Base-by-base conservation (phyloP, 1,140 invertebrate genomes). In the Magallana angulata region DNA sequence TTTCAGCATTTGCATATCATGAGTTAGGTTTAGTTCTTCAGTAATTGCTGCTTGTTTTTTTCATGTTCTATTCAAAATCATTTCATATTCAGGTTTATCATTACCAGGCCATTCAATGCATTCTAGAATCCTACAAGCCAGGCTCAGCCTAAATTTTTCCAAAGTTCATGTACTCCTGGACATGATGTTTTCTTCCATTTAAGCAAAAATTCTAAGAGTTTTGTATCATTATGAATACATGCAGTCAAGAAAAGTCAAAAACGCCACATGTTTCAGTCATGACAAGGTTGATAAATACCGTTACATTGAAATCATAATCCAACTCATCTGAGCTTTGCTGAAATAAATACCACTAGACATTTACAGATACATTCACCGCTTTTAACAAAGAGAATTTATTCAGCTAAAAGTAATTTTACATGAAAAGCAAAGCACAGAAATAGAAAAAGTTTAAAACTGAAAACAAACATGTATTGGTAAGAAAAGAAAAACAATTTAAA, bases 241-340 rank as follows among this genome's bases (percentile, higher is more conserved):
- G 68, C 68, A 76, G 68, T 76, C 68, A 76, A 36, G 12, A 76
- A 48, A 48, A 76, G 30, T 76, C 68, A 76, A 76, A 1, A 76
- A 76, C 68, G 68, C 24, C 68, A 76, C 68, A 71, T 71, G 68
- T 76, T 76, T 76, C 24, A 76, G 68, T 76, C 68, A 76, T 76
- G 68, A 76, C 68, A 76, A 30, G 24, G 68, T 76, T 76, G 68
- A 76, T 76, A 76, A 76, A 76, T 76, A 76, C 68, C 68, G 68
- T 76, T 76, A 76, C 9, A 76, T 76, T 30, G 68, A 76, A 76
- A 76, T 76, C 68, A 76, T 76, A 76, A 76, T 76, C 68, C 68
- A 30, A 76, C 68, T 76, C 68, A 76, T 76, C 68, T 24, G 68
- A 76, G 68, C 68, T 76, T 76, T 30, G 68, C 68, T 76, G 68